Percentiles rank a stretch among this genome's conserved stretches.
Evolutionary conservation across 2,113 vertebrate genomes (phyloP).

Genomic region (Cyphomyrus discorhynchus): DNA sequence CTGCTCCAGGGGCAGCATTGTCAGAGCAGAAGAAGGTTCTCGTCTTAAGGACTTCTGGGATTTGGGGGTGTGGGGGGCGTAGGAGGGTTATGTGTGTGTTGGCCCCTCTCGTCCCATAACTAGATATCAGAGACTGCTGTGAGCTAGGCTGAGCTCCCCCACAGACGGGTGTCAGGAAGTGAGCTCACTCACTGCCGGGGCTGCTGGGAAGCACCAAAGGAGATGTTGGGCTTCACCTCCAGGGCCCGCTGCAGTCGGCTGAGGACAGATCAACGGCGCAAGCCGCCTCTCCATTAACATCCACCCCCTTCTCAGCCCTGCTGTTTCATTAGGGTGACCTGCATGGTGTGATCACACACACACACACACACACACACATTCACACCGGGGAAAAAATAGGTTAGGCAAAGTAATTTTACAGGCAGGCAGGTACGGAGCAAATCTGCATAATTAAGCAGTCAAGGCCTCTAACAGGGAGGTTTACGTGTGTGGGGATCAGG

Average conservation of each 20-base stretch:
- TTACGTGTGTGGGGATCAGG: constrained; percentile 79
- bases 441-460: constrained; percentile 87
- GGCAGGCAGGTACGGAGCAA: constrained; percentile 78
- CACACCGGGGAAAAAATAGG: constrained; percentile 50
- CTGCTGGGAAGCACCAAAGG: constrained; percentile 80
- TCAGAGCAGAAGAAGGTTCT: constrained; percentile 56
- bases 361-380: constrained; percentile 23
- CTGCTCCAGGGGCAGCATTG: constrained; percentile 80
- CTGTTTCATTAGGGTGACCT: constrained; percentile 75
- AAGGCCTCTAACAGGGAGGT: constrained; percentile 82
- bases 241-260: constrained; percentile 56
- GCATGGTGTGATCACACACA: constrained; percentile 58
- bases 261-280: constrained; percentile 83
- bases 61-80: background rate
- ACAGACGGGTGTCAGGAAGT: constrained; percentile 87
- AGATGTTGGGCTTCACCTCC: constrained; percentile 74
- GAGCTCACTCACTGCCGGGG: constrained; percentile 89
- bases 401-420: constrained; percentile 79
- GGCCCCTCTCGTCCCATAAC: constrained; percentile 81
- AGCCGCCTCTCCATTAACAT: constrained; percentile 57
- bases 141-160: constrained; percentile 65
- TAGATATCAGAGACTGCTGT: constrained; percentile 88
- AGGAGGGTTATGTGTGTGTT: background rate
- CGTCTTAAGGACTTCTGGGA: constrained; percentile 56
- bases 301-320: constrained; percentile 63